Evolutionary conservation across 2,888 invertebrate genomes (phyloP).

Genomic region (Tillus elongatus): DNA sequence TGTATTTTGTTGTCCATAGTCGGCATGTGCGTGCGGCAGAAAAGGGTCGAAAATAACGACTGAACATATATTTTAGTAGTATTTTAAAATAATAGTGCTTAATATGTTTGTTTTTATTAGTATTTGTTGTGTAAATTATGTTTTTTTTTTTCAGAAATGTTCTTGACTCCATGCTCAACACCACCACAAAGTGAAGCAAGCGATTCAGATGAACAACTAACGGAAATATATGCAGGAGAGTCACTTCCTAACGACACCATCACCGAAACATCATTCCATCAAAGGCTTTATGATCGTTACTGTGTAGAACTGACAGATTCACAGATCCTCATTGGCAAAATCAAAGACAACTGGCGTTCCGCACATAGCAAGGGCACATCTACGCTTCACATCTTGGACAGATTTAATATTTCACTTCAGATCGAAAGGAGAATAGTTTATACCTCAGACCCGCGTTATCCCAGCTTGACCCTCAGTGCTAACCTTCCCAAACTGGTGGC

Average conservation of each 20-base stretch:
- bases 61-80: too few relatives aligned
- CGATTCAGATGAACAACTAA: constrained; percentile 42
- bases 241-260: constrained; percentile 28
- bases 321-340: constrained; percentile 81
- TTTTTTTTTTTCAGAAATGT: constrained; percentile 46
- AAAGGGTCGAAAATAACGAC: too few relatives aligned
- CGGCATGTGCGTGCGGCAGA: too few relatives aligned
- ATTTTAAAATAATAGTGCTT: too few relatives aligned
- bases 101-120: too few relatives aligned
- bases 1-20: too few relatives aligned
- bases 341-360: constrained; percentile 82
- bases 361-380: constrained; percentile 79
- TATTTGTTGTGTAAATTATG: too few relatives aligned
- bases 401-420: constrained; percentile 51
- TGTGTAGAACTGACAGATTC: constrained; percentile 70
- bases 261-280: constrained; percentile 54
- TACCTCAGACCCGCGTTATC: constrained; percentile 80
- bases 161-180: constrained; percentile 79
- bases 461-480: constrained; percentile 72
- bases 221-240: constrained; percentile 31
- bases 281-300: constrained; percentile 69
- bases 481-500: constrained; percentile 79
- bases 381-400: constrained; percentile 66
- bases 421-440: constrained; percentile 72
- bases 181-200: constrained; percentile 74